Percentiles rank a stretch among this genome's conserved stretches.
Conservation (phyloP, 2,797 vertebrate genomes). For the Paratrypauchen microcephalus region DNA sequence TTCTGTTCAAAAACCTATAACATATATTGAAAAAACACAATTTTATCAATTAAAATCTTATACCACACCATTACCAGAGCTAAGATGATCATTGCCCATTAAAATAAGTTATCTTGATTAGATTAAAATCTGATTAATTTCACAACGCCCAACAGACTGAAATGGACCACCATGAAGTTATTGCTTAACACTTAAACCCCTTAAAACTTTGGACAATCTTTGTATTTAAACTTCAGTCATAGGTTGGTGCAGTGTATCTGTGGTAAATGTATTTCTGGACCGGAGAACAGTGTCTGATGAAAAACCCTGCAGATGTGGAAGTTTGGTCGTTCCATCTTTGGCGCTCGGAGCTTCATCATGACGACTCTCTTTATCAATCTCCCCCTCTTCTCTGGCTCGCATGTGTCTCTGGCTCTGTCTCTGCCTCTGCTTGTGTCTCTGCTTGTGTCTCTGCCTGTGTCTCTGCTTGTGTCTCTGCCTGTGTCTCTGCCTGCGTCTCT, state of each 20-base stretch:
- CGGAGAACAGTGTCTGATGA: constrained; percentile 25
- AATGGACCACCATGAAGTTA: neutral
- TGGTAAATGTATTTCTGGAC: constrained; percentile 24
- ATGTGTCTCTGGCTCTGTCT: constrained; percentile 36
- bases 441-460: too few species aligned
- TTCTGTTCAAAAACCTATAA: too few species aligned
- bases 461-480: too few species aligned
- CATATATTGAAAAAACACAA: too few species aligned
- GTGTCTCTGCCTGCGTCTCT: too few species aligned
- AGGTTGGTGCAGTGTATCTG: neutral
- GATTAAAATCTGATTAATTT: neutral
- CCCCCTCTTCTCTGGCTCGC: constrained; percentile 43
- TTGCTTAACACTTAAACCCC: neutral
- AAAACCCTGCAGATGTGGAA: constrained; percentile 42
- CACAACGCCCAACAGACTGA: neutral
- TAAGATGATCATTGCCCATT: neutral
- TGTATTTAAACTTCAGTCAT: constrained; percentile 2
- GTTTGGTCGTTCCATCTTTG: constrained; percentile 21
- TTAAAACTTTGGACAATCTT: neutral
- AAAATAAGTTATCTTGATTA: neutral
- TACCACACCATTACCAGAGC: neutral
- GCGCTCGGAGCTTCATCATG: constrained; percentile 33
- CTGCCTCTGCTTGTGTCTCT: constrained; percentile 27
- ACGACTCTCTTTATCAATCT: constrained; percentile 64
- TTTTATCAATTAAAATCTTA: too few species aligned